Conservation (phyloP, 2,113 vertebrate species). For the Callipepla californica region DNA sequence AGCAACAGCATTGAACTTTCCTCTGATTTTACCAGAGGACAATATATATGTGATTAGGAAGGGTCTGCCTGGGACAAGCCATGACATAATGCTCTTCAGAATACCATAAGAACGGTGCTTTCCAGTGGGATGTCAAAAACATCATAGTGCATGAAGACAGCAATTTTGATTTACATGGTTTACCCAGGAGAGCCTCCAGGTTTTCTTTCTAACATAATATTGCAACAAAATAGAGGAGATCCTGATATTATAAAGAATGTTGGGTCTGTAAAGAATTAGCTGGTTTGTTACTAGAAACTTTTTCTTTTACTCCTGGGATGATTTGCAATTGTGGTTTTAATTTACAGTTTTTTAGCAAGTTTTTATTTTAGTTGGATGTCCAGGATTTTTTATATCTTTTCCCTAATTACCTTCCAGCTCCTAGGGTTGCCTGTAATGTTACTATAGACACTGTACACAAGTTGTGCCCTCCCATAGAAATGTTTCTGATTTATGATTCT, state of each 20-base stretch:
- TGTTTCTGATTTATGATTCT: neutral
- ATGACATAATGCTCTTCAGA: fast-evolving
- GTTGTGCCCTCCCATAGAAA: neutral
- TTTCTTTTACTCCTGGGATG: neutral
- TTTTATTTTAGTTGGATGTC: neutral
- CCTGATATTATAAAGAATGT: fast-evolving
- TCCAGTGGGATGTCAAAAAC: neutral
- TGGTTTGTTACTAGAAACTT: neutral
- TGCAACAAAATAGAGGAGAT: neutral
- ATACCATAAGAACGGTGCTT: neutral
- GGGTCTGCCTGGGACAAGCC: neutral
- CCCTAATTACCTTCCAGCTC: conserved; percentile 25
- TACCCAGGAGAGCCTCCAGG: neutral
- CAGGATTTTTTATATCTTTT: neutral
- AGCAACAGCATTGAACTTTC: neutral
- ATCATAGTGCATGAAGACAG: fast-evolving
- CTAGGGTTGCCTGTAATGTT: neutral
- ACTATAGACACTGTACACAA: neutral
- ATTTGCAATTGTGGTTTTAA: neutral
- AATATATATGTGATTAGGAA: fast-evolving
- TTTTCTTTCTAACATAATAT: neutral
- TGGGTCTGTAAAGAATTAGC: neutral
- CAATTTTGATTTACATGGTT: neutral
- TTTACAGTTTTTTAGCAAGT: neutral
- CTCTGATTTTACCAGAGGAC: neutral